Base-by-base conservation (phyloP, 1,140 invertebrate species). In the Streblospio benedicti region DNA sequence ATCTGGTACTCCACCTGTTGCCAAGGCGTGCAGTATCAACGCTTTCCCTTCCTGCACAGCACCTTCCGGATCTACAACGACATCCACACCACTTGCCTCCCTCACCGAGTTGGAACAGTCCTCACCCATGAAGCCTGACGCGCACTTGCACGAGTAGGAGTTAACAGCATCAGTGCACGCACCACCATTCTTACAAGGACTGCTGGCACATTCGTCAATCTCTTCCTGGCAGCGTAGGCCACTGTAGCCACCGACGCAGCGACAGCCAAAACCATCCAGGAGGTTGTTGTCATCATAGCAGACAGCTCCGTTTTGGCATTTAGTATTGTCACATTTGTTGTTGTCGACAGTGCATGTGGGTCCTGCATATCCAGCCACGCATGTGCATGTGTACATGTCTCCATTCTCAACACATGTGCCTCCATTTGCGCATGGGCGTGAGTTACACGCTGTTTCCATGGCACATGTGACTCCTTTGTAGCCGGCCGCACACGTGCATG, bases 391-490 rank as follows among this genome's bases (percentile, higher is more conserved):
- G n/a, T n/a, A n/a, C n/a, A n/a, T n/a, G n/a, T n/a, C n/a, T n/a
- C n/a, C n/a, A n/a, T n/a, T n/a, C n/a, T 96, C 91, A 1, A 94
- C 89, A 65, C 75, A 76, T 0, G 93, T 92, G 0, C 84, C 83
- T 25, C 81, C 78, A 32, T 69, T 59, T 4, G 49, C 20, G 70
- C 70, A 64, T 31, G 67, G 62, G 62, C 60, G 49, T 16, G 61
- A 60, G 20, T 89, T 86, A 77, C 96, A 99, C 72, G 99, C 96
- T 72, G 99, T 89, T 73, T 99, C 97, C 12, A 85, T 85, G 75
- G 97, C 91, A 78, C 96, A 99, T 59, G 84, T 80, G 18, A 84
- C 77, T 31, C 94, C 95, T 30, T 85, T 85, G 73, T 87, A 98
- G 0, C 95, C 95, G 70, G 90, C 85, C 2, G 87, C 83, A 59